phyloP scores from a whole-genome alignment of 2,113 vertebrate species.

The Vulpes vulpes region DNA sequence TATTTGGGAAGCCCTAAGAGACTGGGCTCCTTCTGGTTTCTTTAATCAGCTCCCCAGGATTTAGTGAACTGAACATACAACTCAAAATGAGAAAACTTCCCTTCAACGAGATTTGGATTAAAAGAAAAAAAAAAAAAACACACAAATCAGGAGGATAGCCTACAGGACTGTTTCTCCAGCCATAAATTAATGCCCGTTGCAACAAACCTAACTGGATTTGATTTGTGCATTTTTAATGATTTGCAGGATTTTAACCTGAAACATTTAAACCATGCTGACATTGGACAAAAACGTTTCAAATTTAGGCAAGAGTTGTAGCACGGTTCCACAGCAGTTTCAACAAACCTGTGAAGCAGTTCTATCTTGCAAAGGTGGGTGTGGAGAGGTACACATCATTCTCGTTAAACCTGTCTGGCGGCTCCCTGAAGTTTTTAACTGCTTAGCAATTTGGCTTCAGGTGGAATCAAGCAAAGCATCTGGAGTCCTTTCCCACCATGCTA shows the following conservation, averaged over 20 bases:
- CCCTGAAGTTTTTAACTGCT: conserved; percentile 81
- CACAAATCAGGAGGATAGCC: not conserved
- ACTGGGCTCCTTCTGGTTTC: not conserved
- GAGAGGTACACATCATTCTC: conserved; percentile 60
- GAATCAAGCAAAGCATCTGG: conserved; percentile 18
- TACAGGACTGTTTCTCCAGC: not conserved
- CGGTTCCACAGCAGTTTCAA: conserved; percentile 67
- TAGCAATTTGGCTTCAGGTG: conserved; percentile 75
- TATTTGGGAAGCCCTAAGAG: not conserved
- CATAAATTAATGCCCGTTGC: not conserved
- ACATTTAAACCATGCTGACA: not conserved
- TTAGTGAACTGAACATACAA: not conserved
- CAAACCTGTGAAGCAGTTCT: conserved; percentile 71
- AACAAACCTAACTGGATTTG: not conserved
- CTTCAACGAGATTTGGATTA: not conserved
- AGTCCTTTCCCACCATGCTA: conserved; percentile 66
- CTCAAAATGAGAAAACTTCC: not conserved
- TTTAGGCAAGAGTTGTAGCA: conserved; percentile 35
- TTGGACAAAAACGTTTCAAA: conserved; percentile 35
- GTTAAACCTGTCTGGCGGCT: conserved; percentile 83
- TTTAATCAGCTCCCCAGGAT: not conserved
- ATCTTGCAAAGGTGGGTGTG: conserved; percentile 82
- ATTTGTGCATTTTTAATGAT: not conserved
- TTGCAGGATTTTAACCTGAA: conserved; percentile 36
- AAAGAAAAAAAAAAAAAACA: not conserved